These are phyloP conservation scores for Prinia subflava DNA, from an alignment of 2,113 vertebrate species.

Conservation along the genomic window DNA sequence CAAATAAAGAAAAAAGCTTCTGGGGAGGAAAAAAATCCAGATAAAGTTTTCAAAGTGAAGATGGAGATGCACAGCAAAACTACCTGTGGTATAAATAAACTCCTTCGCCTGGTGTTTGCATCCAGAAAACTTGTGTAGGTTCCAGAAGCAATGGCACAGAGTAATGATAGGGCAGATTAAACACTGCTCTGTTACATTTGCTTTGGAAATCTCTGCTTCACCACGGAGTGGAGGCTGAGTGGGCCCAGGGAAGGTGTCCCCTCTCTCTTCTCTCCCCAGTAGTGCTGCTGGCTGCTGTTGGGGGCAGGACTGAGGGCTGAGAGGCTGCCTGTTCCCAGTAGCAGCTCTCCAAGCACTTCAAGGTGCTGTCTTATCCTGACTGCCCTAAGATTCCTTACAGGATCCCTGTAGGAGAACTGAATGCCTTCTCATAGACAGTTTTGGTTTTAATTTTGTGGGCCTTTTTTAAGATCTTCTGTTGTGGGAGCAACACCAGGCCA, in stretches of 20 bases:
- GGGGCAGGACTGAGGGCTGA: not conserved
- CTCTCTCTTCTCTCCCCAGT: rapidly evolving
- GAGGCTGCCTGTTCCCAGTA: not conserved
- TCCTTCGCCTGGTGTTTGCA: not conserved
- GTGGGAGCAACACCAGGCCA: not conserved
- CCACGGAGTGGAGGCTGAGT: rapidly evolving
- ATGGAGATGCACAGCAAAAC: not conserved
- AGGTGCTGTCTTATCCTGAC: not conserved
- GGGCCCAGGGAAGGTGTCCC: not conserved
- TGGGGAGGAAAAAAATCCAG: not conserved
- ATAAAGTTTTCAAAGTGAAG: not conserved
- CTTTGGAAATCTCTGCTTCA: not conserved
- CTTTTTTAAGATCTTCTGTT: not conserved
- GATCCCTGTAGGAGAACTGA: not conserved
- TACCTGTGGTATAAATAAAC: not conserved
- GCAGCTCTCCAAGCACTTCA: not conserved
- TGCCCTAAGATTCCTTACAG: not conserved
- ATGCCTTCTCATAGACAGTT: not conserved
- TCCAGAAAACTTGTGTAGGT: not conserved
- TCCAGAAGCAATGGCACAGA: not conserved
- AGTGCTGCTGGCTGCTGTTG: not conserved
- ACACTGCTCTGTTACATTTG: not conserved
- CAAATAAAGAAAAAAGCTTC: not conserved
- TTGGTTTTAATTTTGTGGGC: not conserved
- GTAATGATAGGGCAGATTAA: not conserved